These are phyloP conservation scores for Ramazzottius varieornatus DNA, from an alignment of 2,888 invertebrate genomes.

Conservation along the genomic window DNA sequence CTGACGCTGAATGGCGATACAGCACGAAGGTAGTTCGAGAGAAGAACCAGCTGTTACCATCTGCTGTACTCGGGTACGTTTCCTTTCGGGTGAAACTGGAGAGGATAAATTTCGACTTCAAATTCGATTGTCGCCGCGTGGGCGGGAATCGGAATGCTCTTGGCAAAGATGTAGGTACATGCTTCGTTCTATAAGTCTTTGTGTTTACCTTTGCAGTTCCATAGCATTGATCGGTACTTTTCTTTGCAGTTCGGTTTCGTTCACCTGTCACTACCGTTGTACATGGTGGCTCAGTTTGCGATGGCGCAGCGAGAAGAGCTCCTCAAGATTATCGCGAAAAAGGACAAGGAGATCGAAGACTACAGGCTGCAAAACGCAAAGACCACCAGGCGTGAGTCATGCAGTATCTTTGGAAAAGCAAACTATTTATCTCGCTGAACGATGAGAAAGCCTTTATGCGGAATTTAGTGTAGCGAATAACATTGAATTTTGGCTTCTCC, in stretches of 20 bases:
- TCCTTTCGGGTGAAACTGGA: background rate
- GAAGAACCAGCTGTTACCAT: background rate
- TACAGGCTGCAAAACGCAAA: background rate
- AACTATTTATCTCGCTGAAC: too few relatives aligned
- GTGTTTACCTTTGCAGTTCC: too few relatives aligned
- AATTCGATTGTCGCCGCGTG: background rate
- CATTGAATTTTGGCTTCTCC: too few relatives aligned
- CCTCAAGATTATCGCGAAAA: background rate
- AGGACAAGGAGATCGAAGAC: constrained; percentile 1
- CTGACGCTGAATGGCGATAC: background rate
- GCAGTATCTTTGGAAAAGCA: too few relatives aligned
- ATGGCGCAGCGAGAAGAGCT: background rate
- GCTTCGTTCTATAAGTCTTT: too few relatives aligned
- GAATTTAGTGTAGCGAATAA: too few relatives aligned
- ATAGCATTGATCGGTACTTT: too few relatives aligned
- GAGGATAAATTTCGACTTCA: background rate
- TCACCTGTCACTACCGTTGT: background rate
- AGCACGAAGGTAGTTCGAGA: background rate
- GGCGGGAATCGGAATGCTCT: too few relatives aligned
- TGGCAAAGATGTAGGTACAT: too few relatives aligned
- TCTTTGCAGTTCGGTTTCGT: background rate
- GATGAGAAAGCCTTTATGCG: too few relatives aligned
- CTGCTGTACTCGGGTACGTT: background rate
- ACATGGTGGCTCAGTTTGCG: background rate
- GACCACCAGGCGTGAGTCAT: background rate